phyloP scores from a whole-genome alignment of 2,113 vertebrate species.

The Oreochromis spilurus region DNA sequence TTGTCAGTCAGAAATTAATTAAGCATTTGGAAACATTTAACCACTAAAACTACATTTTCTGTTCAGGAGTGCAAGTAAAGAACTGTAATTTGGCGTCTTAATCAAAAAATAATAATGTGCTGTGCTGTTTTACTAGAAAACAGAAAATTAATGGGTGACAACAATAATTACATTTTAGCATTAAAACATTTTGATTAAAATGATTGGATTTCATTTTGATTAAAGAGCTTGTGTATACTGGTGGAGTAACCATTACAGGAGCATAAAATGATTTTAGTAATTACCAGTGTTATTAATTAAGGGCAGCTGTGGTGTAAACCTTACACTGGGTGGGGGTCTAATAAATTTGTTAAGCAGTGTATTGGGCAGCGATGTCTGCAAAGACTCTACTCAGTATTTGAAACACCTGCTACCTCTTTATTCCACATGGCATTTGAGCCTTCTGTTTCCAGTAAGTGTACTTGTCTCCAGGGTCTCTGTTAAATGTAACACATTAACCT shows the following conservation, averaged over 20 bases:
- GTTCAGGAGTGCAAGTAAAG: background rate
- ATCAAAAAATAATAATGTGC: background rate
- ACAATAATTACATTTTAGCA: background rate
- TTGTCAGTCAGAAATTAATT: background rate
- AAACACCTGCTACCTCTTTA: background rate
- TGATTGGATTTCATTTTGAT: background rate
- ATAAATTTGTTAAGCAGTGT: background rate
- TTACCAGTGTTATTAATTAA: background rate
- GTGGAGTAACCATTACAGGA: background rate
- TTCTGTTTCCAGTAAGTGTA: background rate
- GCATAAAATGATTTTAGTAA: background rate
- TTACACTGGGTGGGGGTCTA: background rate
- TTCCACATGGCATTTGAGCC: background rate
- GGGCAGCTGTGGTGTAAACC: rapidly evolving
- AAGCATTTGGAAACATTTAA: background rate
- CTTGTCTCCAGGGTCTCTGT: background rate
- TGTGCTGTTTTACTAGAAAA: background rate
- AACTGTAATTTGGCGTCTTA: background rate
- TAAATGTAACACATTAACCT: background rate
- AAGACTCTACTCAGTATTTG: background rate
- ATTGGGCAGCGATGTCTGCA: background rate
- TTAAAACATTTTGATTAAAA: background rate
- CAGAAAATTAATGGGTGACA: background rate
- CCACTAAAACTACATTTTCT: background rate
- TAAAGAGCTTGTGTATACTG: background rate